Percentiles rank a stretch among this genome's conserved stretches.
These are phyloP conservation scores for Alligator sinensis DNA, from an alignment of 2,113 vertebrate genomes.

Conservation along the genomic window DNA sequence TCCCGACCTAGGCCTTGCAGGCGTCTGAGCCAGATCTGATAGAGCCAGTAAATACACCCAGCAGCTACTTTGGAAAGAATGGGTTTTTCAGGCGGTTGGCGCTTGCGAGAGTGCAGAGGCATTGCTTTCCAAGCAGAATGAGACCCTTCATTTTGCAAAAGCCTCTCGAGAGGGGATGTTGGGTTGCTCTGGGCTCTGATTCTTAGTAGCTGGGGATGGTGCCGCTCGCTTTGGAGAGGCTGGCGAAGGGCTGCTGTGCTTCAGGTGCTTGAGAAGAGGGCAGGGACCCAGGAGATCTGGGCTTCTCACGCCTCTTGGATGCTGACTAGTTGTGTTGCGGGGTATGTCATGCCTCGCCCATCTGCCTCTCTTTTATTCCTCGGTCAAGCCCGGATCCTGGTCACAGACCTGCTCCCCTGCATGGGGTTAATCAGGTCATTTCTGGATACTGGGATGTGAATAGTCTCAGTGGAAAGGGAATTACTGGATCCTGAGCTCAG, in stretches of 20 bases:
- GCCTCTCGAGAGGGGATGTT: rapidly evolving
- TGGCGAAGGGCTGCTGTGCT: no score
- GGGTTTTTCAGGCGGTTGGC: rapidly evolving
- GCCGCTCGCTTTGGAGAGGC: neutral
- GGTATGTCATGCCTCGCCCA: neutral
- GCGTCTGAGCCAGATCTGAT: neutral
- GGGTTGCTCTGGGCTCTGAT: neutral
- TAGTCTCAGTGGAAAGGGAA: rapidly evolving
- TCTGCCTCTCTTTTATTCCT: neutral
- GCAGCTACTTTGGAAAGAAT: neutral
- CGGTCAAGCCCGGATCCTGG: neutral
- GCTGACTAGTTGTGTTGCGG: neutral
- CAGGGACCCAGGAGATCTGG: neutral
- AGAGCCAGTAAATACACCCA: neutral
- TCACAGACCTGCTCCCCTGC: neutral
- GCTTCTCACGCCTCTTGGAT: neutral
- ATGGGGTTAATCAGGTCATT: no score
- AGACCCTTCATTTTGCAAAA: neutral
- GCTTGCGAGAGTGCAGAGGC: neutral
- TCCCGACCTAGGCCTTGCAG: rapidly evolving
- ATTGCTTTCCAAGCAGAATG: neutral
- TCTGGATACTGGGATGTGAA: rapidly evolving
- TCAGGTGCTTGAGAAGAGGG: no score
- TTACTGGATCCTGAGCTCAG: rapidly evolving
- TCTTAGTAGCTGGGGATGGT: neutral